Evolutionary conservation across 2,888 invertebrate species (phyloP).

Genomic region (Cephus rjabovi): DNA sequence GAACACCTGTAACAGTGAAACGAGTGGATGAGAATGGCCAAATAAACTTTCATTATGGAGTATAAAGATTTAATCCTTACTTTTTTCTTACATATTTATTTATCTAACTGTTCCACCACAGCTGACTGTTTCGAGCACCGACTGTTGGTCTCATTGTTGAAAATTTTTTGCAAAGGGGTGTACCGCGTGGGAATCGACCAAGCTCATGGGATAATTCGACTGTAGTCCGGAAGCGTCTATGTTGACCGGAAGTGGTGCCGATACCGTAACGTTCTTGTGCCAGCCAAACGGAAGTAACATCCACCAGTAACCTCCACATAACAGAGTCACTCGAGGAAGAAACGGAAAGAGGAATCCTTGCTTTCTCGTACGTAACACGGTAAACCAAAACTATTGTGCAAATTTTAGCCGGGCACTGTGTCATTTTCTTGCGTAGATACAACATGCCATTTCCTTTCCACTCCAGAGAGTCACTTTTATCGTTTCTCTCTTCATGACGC

Average conservation of each 20-base stretch:
- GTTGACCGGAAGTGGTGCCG: constrained; percentile 54
- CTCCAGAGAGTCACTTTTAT: neutral
- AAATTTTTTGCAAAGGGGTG: neutral
- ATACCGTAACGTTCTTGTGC: constrained; percentile 56
- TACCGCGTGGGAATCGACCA: neutral
- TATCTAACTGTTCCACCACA: neutral
- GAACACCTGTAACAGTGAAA: neutral
- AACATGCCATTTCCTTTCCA: neutral
- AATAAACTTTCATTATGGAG: neutral
- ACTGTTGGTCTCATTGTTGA: neutral
- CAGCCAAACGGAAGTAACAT: constrained; percentile 52
- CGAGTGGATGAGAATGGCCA: neutral
- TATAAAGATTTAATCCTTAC: neutral
- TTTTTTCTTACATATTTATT: neutral
- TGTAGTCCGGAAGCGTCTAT: neutral
- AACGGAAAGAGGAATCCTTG: neutral
- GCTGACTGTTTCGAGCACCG: neutral
- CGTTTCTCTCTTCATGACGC: neutral
- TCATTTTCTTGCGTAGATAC: neutral
- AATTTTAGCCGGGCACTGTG: neutral
- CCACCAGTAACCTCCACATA: constrained; percentile 46
- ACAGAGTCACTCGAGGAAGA: constrained; percentile 25
- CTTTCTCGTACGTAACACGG: neutral
- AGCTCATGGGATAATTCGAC: neutral
- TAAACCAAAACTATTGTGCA: neutral